These are phyloP conservation scores for Agelastica alni DNA, from an alignment of 2,888 invertebrate genomes.

Conservation along the genomic window DNA sequence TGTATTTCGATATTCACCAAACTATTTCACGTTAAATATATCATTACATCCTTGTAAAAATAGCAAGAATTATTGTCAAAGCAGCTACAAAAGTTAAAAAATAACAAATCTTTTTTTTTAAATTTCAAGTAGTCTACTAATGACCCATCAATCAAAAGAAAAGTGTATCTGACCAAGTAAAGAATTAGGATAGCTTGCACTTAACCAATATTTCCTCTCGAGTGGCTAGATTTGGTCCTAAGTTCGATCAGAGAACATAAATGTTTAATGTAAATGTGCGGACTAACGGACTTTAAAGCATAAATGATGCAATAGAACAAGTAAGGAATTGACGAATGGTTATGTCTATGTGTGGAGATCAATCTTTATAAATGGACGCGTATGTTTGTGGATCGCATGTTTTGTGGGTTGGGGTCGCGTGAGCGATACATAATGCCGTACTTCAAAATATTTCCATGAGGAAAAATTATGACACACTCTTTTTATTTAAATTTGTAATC, in stretches of 20 bases:
- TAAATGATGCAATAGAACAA: slow-evolving; percentile 44
- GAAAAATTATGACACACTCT: too few species aligned
- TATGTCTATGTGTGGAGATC: slow-evolving; percentile 50
- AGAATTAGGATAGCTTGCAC: slow-evolving; percentile 12
- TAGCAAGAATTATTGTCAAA: too few species aligned
- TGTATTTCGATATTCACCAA: too few species aligned
- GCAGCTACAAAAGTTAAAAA: too few species aligned
- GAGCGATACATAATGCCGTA: neutral
- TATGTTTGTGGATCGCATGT: slow-evolving; percentile 16
- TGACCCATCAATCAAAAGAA: neutral
- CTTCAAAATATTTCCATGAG: slow-evolving; percentile 3
- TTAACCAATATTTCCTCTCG: slow-evolving; percentile 21
- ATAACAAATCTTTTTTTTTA: too few species aligned
- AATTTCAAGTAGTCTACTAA: neutral
- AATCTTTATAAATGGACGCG: slow-evolving; percentile 51
- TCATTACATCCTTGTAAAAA: too few species aligned
- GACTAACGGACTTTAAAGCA: slow-evolving; percentile 40
- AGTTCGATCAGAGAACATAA: slow-evolving; percentile 24
- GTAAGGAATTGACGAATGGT: slow-evolving; percentile 49
- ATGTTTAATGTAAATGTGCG: slow-evolving; percentile 37
- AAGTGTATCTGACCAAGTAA: neutral
- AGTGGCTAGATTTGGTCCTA: slow-evolving; percentile 24
- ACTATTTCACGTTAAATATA: too few species aligned
- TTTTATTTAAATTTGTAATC: too few species aligned
- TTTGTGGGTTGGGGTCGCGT: slow-evolving; percentile 32